Evolutionary conservation across 2,113 vertebrate genomes (phyloP).

Genomic region (Aptenodytes patagonicus): DNA sequence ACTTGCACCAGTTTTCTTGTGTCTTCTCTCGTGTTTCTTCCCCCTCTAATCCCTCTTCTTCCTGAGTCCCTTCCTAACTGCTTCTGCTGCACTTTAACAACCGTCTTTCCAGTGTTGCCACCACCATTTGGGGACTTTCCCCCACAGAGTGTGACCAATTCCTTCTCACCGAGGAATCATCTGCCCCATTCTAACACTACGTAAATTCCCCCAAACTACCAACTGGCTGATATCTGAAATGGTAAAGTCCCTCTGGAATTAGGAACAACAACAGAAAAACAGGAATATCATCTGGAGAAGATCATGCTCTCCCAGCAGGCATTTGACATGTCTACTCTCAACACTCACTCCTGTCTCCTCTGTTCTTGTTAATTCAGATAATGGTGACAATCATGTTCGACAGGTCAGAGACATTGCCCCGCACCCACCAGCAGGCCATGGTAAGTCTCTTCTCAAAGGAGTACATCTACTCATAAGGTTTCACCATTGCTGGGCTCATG

Average conservation of each 20-base stretch:
- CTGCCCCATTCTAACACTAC: background rate
- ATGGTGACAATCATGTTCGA: background rate
- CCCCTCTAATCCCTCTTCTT: background rate
- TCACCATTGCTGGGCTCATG: background rate
- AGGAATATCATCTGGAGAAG: background rate
- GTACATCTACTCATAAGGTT: background rate
- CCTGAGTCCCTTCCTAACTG: background rate
- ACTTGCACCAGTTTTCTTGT: background rate
- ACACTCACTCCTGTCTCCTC: background rate
- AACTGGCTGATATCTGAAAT: background rate
- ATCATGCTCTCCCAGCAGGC: background rate
- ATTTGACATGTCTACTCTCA: background rate
- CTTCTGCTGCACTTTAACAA: background rate
- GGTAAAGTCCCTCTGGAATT: background rate
- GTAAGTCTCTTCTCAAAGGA: background rate
- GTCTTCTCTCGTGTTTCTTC: background rate
- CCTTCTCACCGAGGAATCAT: background rate
- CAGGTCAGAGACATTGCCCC: slow-evolving; percentile 27
- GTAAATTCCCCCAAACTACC: background rate
- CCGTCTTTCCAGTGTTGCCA: background rate
- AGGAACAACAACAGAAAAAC: background rate
- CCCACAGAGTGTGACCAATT: background rate
- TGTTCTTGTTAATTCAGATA: background rate
- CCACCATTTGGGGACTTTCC: background rate
- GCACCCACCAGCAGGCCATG: background rate